Evolutionary conservation across 2,888 invertebrate species (phyloP).

Genomic region (Acleris emargana): DNA sequence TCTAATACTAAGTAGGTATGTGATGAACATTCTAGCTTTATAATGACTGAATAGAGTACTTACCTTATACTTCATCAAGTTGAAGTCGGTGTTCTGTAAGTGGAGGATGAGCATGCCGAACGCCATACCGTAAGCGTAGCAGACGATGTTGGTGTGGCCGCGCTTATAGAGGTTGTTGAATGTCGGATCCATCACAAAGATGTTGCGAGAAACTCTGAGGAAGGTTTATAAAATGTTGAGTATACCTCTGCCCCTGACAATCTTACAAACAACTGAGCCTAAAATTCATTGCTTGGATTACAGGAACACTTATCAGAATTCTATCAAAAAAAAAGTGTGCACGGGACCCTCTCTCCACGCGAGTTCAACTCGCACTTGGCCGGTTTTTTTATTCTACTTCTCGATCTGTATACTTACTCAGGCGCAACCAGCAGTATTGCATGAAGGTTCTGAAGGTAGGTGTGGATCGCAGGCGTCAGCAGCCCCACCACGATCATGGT

Average conservation of each 20-base stretch:
- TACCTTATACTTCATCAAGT: slow-evolving; percentile 48
- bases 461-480: slow-evolving; percentile 46
- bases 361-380: no score
- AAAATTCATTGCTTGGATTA: no score
- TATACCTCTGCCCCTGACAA: no score
- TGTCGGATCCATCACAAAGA: slow-evolving; percentile 38
- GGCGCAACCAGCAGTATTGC: slow-evolving; percentile 48
- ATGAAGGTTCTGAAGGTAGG: slow-evolving; percentile 53
- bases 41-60: slow-evolving; percentile 40
- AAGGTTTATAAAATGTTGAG: neutral
- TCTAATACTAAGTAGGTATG: no score
- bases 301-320: no score
- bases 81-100: slow-evolving; percentile 46
- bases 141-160: slow-evolving; percentile 57
- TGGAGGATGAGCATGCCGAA: slow-evolving; percentile 53
- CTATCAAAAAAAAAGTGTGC: no score
- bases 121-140: slow-evolving; percentile 54
- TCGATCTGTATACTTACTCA: slow-evolving; percentile 46
- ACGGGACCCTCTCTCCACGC: no score
- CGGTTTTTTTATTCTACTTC: no score
- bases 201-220: slow-evolving; percentile 10
- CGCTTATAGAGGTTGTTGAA: slow-evolving; percentile 55
- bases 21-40: no score
- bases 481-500: neutral
- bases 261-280: no score